Evolutionary conservation across 2,888 invertebrate species (phyloP).

Genomic region (Euphydryas editha): DNA sequence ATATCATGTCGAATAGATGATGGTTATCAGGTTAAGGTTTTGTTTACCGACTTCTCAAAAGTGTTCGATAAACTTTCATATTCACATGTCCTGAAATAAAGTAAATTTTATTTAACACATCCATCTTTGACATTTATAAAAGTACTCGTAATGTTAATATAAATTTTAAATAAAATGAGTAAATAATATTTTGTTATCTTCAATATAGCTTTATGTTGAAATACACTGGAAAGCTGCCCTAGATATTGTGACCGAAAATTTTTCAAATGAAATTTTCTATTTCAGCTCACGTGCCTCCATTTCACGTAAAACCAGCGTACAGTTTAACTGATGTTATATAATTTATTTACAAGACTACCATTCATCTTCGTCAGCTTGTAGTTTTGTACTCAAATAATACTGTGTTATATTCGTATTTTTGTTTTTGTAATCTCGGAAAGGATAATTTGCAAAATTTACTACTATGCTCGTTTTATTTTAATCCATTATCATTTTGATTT

Average conservation of each 20-base stretch:
- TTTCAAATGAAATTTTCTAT: slow-evolving; percentile 27
- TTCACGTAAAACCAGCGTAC: slow-evolving; percentile 18
- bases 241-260: neutral
- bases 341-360: slow-evolving; percentile 28
- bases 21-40: no score
- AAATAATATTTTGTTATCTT: neutral
- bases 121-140: no score
- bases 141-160: no score
- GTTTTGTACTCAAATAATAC: neutral
- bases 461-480: no score
- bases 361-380: slow-evolving; percentile 5
- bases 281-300: slow-evolving; percentile 32
- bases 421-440: neutral
- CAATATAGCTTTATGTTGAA: neutral
- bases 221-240: neutral
- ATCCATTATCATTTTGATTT: no score
- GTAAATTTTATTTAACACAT: no score
- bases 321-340: slow-evolving; percentile 15
- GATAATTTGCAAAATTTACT: neutral
- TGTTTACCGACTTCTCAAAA: no score
- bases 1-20: no score
- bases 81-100: no score
- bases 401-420: neutral
- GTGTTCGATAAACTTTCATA: no score
- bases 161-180: no score